Evolutionary conservation across 2,888 invertebrate species (phyloP).

Genomic region (Eueremaeus valkanovi): DNA sequence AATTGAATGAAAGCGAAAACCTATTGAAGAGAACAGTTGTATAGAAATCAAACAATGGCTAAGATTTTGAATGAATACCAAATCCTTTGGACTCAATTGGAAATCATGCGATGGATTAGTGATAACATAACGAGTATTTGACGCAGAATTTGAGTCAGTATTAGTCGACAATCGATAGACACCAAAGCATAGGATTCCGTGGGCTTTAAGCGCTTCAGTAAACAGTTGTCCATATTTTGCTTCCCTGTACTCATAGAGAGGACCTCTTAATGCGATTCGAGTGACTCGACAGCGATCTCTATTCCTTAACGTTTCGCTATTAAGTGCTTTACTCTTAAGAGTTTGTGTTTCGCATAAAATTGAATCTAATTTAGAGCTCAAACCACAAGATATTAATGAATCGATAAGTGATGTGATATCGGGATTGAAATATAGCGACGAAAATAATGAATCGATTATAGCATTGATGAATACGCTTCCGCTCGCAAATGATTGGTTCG

Average conservation of each 20-base stretch:
- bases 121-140: constrained; percentile 97
- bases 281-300: constrained; percentile 96
- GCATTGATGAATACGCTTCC: constrained; percentile 99
- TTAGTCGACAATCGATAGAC: constrained; percentile 86
- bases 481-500: constrained; percentile 95
- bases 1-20: constrained; percentile 13
- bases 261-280: constrained; percentile 93
- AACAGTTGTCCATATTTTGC: constrained; percentile 97
- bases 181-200: constrained; percentile 98
- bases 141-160: constrained; percentile 87
- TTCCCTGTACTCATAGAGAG: constrained; percentile 90
- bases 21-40: neutral
- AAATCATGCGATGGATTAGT: constrained; percentile 99
- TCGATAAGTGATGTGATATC: constrained; percentile 98
- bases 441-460: constrained; percentile 99
- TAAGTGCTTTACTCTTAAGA: constrained; percentile 93
- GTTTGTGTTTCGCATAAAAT: constrained; percentile 99
- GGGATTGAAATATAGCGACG: constrained; percentile 99
- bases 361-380: constrained; percentile 96
- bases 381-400: constrained; percentile 97
- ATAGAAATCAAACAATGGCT: neutral
- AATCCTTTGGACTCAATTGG: constrained; percentile 90
- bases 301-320: constrained; percentile 92
- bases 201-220: constrained; percentile 88
- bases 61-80: constrained; percentile 61